These are phyloP conservation scores for Psittacula derbiana DNA, from an alignment of 2,797 vertebrate genomes.

Conservation along the genomic window DNA sequence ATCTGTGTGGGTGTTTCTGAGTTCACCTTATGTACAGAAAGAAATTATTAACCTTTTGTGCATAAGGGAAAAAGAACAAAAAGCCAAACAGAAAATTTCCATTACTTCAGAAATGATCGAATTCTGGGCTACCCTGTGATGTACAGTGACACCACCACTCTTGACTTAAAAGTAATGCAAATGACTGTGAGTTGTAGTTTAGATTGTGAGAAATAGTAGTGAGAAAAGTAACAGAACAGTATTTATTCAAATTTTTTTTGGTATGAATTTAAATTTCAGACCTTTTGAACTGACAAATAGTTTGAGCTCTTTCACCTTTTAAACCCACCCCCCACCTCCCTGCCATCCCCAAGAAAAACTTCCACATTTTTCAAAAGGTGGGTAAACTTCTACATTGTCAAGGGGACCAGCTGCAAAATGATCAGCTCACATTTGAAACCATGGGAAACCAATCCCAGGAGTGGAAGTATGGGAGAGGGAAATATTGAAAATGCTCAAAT, in stretches of 20 bases:
- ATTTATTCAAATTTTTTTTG: background rate
- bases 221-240: background rate
- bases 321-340: fast-evolving
- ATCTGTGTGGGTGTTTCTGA: background rate
- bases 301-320: background rate
- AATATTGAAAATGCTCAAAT: background rate
- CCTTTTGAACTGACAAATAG: background rate
- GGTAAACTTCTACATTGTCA: background rate
- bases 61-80: fast-evolving
- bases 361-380: background rate
- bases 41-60: background rate
- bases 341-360: background rate
- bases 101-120: background rate
- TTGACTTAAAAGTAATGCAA: background rate
- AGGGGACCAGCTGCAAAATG: background rate
- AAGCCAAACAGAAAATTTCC: background rate
- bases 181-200: background rate
- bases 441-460: fast-evolving
- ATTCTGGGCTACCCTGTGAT: background rate
- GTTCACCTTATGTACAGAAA: background rate
- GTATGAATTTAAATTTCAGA: background rate
- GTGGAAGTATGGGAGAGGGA: background rate
- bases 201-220: background rate
- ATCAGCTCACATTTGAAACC: background rate
- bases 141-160: background rate